Evolutionary conservation across 2,113 vertebrate genomes (phyloP).

Genomic region (Tachycineta bicolor): DNA sequence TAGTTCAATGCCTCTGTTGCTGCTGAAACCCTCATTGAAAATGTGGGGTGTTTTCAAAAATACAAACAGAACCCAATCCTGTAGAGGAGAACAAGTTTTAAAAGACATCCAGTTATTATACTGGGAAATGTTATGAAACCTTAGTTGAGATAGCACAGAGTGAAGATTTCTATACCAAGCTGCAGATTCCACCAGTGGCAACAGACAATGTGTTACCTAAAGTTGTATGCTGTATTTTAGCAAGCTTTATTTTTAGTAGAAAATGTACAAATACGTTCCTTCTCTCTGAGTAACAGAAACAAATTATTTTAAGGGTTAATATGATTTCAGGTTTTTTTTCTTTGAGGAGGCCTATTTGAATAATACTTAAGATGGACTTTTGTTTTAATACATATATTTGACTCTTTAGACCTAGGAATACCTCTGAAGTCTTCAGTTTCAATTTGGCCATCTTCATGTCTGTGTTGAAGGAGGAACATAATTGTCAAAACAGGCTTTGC

Average conservation of each 20-base stretch:
- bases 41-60: neutral
- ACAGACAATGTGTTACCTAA: neutral
- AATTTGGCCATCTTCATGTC: neutral
- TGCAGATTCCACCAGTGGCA: neutral
- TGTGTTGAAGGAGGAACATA: neutral
- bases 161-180: neutral
- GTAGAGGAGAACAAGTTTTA: neutral
- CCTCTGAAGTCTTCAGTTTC: neutral
- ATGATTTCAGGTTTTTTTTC: neutral
- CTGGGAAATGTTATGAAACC: neutral
- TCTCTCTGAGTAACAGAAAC: neutral
- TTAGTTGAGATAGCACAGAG: neutral
- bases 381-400: neutral
- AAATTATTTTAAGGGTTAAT: neutral
- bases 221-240: neutral
- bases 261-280: neutral
- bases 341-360: neutral
- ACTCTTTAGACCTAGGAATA: neutral
- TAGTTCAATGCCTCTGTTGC: neutral
- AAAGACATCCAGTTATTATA: neutral
- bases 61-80: neutral
- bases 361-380: neutral
- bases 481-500: conserved; percentile 21
- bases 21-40: neutral
- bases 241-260: neutral